phyloP scores from a whole-genome alignment of 2,113 vertebrate genomes.

The Polypterus bichir region DNA sequence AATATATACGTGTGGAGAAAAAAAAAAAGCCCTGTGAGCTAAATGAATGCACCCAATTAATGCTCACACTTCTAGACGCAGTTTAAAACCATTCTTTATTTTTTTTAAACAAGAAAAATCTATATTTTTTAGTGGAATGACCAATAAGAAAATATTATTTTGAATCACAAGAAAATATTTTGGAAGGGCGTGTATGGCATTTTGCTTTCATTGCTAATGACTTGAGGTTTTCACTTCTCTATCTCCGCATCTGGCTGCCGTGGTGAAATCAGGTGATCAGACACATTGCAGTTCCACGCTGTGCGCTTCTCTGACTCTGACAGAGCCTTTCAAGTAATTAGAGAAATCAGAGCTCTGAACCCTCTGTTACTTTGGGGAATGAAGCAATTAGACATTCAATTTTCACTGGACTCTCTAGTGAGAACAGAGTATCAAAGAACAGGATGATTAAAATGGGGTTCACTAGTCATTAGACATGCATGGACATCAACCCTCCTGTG shows the following conservation, averaged over 20 bases:
- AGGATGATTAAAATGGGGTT: slow-evolving; percentile 3
- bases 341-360: slow-evolving; percentile 10
- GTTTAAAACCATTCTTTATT: slow-evolving; percentile 1
- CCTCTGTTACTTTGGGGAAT: slow-evolving; percentile 14
- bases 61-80: not conserved
- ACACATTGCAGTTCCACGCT: slow-evolving; percentile 1
- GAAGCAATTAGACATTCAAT: slow-evolving; percentile 16
- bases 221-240: not conserved
- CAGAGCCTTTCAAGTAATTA: slow-evolving; percentile 14
- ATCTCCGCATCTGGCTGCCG: not conserved
- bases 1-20: too few relatives aligned
- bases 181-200: not conserved
- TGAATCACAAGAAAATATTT: not conserved
- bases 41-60: not conserved
- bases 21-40: too few relatives aligned
- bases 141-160: not conserved
- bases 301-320: slow-evolving; percentile 4
- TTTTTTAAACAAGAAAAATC: too few relatives aligned
- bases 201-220: slow-evolving; percentile 12
- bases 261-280: slow-evolving; percentile 6
- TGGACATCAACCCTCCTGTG: too few relatives aligned
- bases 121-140: too few relatives aligned
- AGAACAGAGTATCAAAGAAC: not conserved
- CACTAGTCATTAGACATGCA: not conserved
- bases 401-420: slow-evolving; percentile 12